Evolutionary conservation across 2,113 vertebrate species (phyloP), one percentile per base, ranked within the genome.

Genomic region (Eleginops maclovinus): DNA sequence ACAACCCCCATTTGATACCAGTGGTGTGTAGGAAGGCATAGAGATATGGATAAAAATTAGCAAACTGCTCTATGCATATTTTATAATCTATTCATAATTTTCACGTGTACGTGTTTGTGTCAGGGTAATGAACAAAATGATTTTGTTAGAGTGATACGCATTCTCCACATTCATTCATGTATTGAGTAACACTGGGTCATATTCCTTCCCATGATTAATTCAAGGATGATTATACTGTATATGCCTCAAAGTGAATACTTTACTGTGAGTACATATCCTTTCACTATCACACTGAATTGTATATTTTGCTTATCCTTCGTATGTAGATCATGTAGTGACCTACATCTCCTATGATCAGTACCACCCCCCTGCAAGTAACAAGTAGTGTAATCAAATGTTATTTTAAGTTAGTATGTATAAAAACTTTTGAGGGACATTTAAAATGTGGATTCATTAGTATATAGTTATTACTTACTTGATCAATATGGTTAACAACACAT

Each of bases 1-100:
- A 89, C 92, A 93, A 95, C 95, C 90, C 82, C 71, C 86, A 89
- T 95, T 95, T 92, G 93, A 94, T 91, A 91, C 86, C 89, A 88
- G 79, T 82, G 86, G 90, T 94, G 93, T 93, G 93, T 94, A 95
- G 93, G 93, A 94, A 91, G 93, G 90, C 90, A 84, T 79, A 85
- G 87, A 91, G 83, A 91, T 86, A 91, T 86, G 88, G 84, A 81
- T 82, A 88, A 84, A 92, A 91, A 94, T 94, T 91, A 90, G 86
- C 89, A 89, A 91, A 93, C 78, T 75, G 87, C 85, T 87, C 84
- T 79, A 79, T 91, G 80, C 75, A 77, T 84, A 83, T 83, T 83
- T 84, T 79, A 82, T 91, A 82, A 87, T 92, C 81, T 89, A 82
- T 87, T 89, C 82, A 84, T 65, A 64, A 85, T 80, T 85, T 86